A percentile compares a stretch with the other conserved stretches of the same genome.
Evolutionary conservation across 2,888 invertebrate species (phyloP).

Genomic region (Escarpia spicata): DNA sequence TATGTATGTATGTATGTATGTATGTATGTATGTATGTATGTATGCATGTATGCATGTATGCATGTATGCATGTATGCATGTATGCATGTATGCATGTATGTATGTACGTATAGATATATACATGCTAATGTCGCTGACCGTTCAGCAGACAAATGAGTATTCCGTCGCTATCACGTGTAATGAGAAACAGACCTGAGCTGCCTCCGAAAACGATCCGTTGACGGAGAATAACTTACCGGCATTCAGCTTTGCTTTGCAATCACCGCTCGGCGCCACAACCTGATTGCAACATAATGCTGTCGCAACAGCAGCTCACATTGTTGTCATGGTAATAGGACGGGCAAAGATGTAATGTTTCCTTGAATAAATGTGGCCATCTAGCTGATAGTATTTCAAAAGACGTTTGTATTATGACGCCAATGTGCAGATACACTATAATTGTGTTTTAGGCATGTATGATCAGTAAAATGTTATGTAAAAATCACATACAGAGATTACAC

Average conservation of each 20-base stretch:
- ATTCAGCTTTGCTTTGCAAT: conserved; percentile 1
- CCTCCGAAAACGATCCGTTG: not conserved
- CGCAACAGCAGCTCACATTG: not conserved
- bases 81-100: no score
- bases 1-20: no score
- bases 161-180: not conserved
- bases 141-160: not conserved
- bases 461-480: not conserved
- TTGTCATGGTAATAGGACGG: not conserved
- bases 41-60: no score
- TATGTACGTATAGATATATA: no score
- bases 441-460: not conserved
- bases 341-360: not conserved
- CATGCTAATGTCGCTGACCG: no score
- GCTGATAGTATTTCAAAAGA: not conserved
- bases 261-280: not conserved
- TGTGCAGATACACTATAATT: not conserved
- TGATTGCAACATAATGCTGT: conserved; percentile 10
- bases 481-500: not conserved
- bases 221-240: not conserved
- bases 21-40: no score
- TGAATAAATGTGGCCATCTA: not conserved
- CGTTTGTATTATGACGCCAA: not conserved
- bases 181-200: not conserved
- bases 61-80: no score